Conservation (phyloP, 2,113 vertebrate genomes). For the Dascyllus trimaculatus region DNA sequence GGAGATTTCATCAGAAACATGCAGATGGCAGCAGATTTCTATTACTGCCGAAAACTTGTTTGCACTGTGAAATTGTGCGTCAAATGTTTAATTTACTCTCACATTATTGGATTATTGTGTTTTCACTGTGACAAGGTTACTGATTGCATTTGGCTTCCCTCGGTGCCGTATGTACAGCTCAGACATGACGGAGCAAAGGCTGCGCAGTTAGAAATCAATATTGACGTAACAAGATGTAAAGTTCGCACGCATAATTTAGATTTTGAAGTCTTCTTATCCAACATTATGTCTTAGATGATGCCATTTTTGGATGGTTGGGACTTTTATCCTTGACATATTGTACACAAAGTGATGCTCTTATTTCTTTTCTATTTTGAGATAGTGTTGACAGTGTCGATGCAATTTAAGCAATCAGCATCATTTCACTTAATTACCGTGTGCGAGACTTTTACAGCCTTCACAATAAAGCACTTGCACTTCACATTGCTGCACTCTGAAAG, state of each 20-base stretch:
- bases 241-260: neutral
- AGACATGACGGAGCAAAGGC: neutral
- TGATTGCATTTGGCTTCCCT: neutral
- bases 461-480: no score
- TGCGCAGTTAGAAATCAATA: neutral
- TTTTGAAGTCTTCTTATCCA: neutral
- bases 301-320: no score
- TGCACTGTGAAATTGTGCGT: slow-evolving; percentile 22
- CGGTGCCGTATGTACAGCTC: neutral
- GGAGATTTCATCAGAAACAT: slow-evolving; percentile 33
- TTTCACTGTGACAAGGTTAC: slow-evolving; percentile 12
- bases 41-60: neutral
- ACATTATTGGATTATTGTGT: slow-evolving; percentile 15
- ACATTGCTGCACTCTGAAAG: no score
- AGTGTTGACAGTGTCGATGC: no score
- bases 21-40: slow-evolving; percentile 4
- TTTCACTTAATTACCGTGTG: neutral
- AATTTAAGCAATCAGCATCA: no score
- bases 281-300: neutral
- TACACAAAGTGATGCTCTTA: neutral
- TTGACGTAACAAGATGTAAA: neutral
- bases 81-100: slow-evolving; percentile 30
- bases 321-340: no score
- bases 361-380: neutral
- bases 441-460: neutral